Percentiles rank a stretch among this genome's conserved stretches.
Evolutionary conservation across 2,797 vertebrate genomes (phyloP).

Genomic region (Selene dorsalis): DNA sequence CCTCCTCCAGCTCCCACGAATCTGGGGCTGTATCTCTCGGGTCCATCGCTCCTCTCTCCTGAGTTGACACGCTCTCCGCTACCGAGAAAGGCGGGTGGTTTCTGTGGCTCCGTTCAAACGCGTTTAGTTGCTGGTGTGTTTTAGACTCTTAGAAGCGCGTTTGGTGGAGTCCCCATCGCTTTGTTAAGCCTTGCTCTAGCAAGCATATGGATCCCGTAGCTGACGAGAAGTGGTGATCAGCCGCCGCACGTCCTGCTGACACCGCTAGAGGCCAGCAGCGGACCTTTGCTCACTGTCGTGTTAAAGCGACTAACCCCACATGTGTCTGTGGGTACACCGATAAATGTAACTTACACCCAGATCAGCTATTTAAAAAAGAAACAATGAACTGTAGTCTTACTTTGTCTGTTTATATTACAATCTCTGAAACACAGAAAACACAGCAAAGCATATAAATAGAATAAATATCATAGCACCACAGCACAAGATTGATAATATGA

Average conservation of each 20-base stretch:
- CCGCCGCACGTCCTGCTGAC: slow-evolving; percentile 1
- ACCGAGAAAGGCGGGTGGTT: not conserved
- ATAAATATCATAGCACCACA: slow-evolving; percentile 19
- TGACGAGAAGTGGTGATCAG: slow-evolving; percentile 57
- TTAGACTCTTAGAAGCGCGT: slow-evolving; percentile 83
- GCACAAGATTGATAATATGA: not conserved
- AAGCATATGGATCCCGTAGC: slow-evolving; percentile 71
- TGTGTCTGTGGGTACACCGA: not conserved
- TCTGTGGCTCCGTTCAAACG: slow-evolving; percentile 22
- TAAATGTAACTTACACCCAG: too few species aligned
- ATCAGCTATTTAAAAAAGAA: not conserved
- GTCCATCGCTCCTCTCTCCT: slow-evolving; percentile 84
- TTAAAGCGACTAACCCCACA: too few species aligned
- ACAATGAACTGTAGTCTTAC: not conserved
- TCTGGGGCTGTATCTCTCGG: slow-evolving; percentile 95
- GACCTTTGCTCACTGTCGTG: not conserved
- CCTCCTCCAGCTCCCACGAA: slow-evolving; percentile 98
- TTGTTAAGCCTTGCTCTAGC: slow-evolving; percentile 64
- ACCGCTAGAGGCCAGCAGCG: slow-evolving; percentile 65
- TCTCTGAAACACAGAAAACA: not conserved
- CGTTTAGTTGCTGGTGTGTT: slow-evolving; percentile 54
- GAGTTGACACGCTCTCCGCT: slow-evolving; percentile 61
- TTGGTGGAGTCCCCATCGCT: slow-evolving; percentile 78
- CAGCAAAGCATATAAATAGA: not conserved
- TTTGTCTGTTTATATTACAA: slow-evolving; percentile 49